phyloP scores from a whole-genome alignment of 2,888 invertebrate species.

The Belgica antarctica region DNA sequence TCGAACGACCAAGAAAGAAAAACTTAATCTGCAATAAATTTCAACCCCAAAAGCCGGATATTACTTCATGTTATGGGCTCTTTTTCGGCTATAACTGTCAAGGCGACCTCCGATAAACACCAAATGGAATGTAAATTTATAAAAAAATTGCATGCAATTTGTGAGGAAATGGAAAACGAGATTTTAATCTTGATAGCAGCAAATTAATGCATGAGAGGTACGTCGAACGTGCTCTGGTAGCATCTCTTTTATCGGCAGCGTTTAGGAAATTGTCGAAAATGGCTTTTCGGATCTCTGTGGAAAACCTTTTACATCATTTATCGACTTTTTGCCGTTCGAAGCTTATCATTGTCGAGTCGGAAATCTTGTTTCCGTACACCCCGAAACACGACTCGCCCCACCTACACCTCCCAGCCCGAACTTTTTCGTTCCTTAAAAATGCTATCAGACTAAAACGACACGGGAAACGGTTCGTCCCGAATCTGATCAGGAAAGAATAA shows the following conservation, averaged over 20 bases:
- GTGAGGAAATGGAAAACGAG: conserved; percentile 11
- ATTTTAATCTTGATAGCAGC: neutral
- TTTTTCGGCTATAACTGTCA: neutral
- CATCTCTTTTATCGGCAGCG: neutral
- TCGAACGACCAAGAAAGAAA: neutral
- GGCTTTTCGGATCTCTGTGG: neutral
- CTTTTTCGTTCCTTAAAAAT: too few relatives aligned
- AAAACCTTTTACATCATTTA: too few relatives aligned
- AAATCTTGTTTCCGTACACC: too few relatives aligned
- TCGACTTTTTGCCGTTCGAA: too few relatives aligned
- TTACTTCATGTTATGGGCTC: neutral
- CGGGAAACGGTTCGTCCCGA: neutral
- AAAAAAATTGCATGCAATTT: conserved; percentile 11
- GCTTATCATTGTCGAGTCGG: too few relatives aligned
- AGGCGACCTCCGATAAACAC: conserved; percentile 9
- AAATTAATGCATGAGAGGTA: neutral
- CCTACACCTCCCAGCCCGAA: too few relatives aligned
- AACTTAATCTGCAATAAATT: neutral
- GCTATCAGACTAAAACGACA: too few relatives aligned
- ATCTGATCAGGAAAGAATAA: conserved; percentile 6
- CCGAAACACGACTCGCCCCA: too few relatives aligned
- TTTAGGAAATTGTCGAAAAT: neutral
- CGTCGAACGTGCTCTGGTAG: neutral
- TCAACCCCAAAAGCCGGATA: neutral
- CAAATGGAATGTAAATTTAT: conserved; percentile 11